phyloP scores from a whole-genome alignment of 92 coral and sea anemone genomes.

The Parazoanthus atlanticus region DNA sequence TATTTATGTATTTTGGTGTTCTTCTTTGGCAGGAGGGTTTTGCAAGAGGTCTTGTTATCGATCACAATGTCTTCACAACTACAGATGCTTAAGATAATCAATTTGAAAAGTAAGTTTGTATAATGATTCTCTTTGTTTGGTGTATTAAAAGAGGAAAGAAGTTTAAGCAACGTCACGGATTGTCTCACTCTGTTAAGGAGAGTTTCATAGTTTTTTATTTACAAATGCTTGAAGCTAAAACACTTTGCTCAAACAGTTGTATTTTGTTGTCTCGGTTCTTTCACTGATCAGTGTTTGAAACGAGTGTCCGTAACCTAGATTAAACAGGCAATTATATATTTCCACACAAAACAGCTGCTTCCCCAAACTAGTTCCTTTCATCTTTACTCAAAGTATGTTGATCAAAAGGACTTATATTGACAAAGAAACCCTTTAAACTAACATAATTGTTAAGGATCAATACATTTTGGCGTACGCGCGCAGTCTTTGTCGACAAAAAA shows the following conservation, averaged over 20 bases:
- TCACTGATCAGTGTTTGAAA: no score
- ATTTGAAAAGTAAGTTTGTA: not conserved
- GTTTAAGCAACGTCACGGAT: not conserved
- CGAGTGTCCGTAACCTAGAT: no score
- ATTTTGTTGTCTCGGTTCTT: not conserved
- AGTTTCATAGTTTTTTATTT: not conserved
- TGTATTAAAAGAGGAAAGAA: not conserved
- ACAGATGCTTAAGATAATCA: conserved; percentile 32
- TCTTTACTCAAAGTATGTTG: no score
- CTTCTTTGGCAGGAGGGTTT: conserved; percentile 25
- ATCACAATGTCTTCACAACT: conserved; percentile 34
- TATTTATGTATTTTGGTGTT: not conserved
- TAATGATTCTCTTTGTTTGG: not conserved
- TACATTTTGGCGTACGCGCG: no score
- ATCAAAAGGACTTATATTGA: no score
- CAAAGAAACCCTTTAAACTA: no score
- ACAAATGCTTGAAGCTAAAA: no score
- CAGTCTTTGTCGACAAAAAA: no score
- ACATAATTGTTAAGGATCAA: no score
- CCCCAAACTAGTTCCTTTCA: no score
- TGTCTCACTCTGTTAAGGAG: not conserved
- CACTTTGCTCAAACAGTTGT: not conserved
- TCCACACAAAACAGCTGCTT: no score
- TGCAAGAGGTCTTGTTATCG: conserved; percentile 32
- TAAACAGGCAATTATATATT: no score